Evolutionary conservation across 2,888 invertebrate genomes (phyloP), one percentile per base, ranked within the genome.

Genomic region (Cheilosia variabilis): DNA sequence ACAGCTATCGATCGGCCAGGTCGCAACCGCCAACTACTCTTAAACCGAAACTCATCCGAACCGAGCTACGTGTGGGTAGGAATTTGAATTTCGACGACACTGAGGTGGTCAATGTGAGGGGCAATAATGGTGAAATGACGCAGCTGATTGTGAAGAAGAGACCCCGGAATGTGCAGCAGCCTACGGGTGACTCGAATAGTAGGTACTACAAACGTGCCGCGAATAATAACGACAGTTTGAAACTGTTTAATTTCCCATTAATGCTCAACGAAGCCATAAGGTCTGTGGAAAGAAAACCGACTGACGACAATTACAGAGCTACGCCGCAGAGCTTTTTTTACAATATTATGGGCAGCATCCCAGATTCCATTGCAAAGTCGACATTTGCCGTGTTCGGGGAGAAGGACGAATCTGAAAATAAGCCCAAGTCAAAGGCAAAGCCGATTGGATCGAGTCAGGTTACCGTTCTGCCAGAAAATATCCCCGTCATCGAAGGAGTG

Each of bases 401-500:
- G 34, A 76, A 68, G 9, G 72, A 72, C 10, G 63, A 62, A 45
- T 9, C 75, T 10, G 65, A 75, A 19, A 69, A 69, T 24, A 65
- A 65, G 47, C 5, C 53, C n/a, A 77, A 65, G 22, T 10, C 34
- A 19, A 55, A 55, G 31, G 31, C 34, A 15, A 31, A 47, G 4
- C 27, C 68, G 10, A 68, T n/a, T 27, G 68, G 55, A 2, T 60
- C 27, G 22, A 63, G 58, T 41, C 72, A 77, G 22, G 53, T 81
- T 10, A 45, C 66, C 2, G 63, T 77, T 45, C 43, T 47, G 1
- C 81, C 71, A 5, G 86, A 86, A 13, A 96, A 96, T 0, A 95
- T 96, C 31, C 96, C 97, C 0, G 95, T 97, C 63, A 96, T 98
- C 57, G 96, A 96, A 63, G 92, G 92, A 4, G 94, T 96, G 0